Evolutionary conservation across 2,113 vertebrate genomes (phyloP), one percentile per base, ranked within the genome.

Genomic region (Coryphaenoides rupestris): DNA sequence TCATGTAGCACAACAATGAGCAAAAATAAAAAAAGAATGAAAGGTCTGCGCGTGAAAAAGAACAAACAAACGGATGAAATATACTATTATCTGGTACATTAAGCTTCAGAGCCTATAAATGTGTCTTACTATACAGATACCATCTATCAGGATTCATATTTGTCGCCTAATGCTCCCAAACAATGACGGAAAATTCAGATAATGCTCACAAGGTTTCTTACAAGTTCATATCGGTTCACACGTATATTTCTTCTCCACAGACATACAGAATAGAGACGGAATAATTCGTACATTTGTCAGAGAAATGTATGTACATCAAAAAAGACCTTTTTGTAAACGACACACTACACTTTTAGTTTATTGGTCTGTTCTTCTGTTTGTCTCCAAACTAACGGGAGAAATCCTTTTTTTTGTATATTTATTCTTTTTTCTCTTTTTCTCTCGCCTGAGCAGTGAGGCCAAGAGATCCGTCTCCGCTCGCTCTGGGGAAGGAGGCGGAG

Each of bases 271-370:
- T 82, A 92, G 86, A 93, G 84, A 88, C 87, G 5, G 40, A 45
- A 60, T 79, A 90, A 90, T 87, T 85, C 84, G 82, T 82, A 78
- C 81, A 85, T 90, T 84, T 85, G 62, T 90, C 85, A 78, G 86
- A 91, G 92, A 91, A 76, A 87, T 80, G 88, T 93, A 91, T 96
- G 90, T 96, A 93, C 93, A 97, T 89, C 82, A 77, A 90, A 79
- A 90, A 93, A 62, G 91, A 90, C 89, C 91, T 84, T 81, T 79
- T 76, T 84, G 85, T 88, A 91, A 94, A 94, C 74, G 75, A 89
- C 92, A 96, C 92, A 90, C 49, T 81, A 94, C 89, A 90, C 73
- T 79, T 89, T 85, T 91, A 85, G 33, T 40, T 40, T 40, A 12
- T 40, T 40, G 10, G 33, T 40, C 33, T 40, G 33, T 40, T 40